phyloP scores from a whole-genome alignment of 2,797 vertebrate genomes.

The Molossus molossus region DNA sequence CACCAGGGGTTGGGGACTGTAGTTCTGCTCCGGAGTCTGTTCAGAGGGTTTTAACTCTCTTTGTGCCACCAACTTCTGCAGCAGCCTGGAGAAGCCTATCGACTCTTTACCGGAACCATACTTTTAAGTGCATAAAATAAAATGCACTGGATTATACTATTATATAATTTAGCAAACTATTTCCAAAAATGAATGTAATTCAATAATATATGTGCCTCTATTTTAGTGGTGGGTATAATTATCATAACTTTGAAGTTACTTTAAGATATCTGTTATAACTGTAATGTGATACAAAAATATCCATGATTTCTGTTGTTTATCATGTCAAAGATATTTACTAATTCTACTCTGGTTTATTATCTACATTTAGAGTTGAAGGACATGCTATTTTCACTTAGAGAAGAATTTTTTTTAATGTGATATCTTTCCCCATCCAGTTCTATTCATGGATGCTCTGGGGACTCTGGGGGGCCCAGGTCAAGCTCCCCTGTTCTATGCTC shows the following conservation, averaged over 20 bases:
- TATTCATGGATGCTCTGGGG: background rate
- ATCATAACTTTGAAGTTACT: slow-evolving; percentile 26
- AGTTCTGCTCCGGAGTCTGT: background rate
- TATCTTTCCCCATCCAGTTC: background rate
- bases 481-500: background rate
- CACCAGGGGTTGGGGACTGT: background rate
- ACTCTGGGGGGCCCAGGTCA: background rate
- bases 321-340: slow-evolving; percentile 1
- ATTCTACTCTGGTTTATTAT: background rate
- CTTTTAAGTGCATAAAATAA: slow-evolving; percentile 60
- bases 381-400: background rate
- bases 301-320: slow-evolving; percentile 22
- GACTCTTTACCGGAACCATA: background rate
- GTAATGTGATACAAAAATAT: slow-evolving; percentile 41
- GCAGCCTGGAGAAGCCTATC: background rate
- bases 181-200: slow-evolving; percentile 47
- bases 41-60: background rate
- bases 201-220: background rate
- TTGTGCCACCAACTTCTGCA: background rate
- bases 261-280: slow-evolving; percentile 3
- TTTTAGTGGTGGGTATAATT: slow-evolving; percentile 42
- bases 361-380: background rate
- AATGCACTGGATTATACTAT: background rate
- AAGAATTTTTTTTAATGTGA: background rate
- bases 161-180: slow-evolving; percentile 14